Evolutionary conservation across 2,797 vertebrate species (phyloP).

Genomic region (Perodicticus potto): DNA sequence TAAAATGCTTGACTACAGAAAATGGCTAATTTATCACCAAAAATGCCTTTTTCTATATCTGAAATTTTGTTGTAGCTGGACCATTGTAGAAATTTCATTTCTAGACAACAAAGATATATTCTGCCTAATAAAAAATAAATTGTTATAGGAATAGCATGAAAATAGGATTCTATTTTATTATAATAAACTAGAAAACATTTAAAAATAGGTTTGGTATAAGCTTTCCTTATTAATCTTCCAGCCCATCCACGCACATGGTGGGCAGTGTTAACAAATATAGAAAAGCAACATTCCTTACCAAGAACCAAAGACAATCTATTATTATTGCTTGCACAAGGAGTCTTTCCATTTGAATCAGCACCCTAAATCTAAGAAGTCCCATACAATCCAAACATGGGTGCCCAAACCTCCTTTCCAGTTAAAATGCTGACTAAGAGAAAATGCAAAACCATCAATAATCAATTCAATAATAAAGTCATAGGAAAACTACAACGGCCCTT

Average conservation of each 20-base stretch:
- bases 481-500: neutral
- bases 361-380: conserved; percentile 17
- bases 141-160: conserved; percentile 57
- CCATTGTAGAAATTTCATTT: conserved; percentile 56
- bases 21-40: neutral
- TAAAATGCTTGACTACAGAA: conserved; percentile 42
- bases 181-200: conserved; percentile 43
- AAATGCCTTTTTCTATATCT: neutral
- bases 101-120: conserved; percentile 37
- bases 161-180: conserved; percentile 45
- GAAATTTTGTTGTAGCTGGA: conserved; percentile 14
- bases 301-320: neutral
- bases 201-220: conserved; percentile 65
- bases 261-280: conserved; percentile 53
- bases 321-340: neutral
- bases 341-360: neutral
- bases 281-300: conserved; percentile 15
- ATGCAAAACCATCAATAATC: conserved; percentile 18
- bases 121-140: conserved; percentile 53
- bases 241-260: neutral
- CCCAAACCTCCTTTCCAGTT: conserved; percentile 34
- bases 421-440: neutral
- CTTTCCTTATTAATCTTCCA: conserved; percentile 38
- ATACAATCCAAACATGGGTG: neutral
- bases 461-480: neutral